A percentile compares a stretch with the other conserved stretches of the same genome.
Conservation (phyloP, 2,888 invertebrate genomes). For the Pyralis farinalis region DNA sequence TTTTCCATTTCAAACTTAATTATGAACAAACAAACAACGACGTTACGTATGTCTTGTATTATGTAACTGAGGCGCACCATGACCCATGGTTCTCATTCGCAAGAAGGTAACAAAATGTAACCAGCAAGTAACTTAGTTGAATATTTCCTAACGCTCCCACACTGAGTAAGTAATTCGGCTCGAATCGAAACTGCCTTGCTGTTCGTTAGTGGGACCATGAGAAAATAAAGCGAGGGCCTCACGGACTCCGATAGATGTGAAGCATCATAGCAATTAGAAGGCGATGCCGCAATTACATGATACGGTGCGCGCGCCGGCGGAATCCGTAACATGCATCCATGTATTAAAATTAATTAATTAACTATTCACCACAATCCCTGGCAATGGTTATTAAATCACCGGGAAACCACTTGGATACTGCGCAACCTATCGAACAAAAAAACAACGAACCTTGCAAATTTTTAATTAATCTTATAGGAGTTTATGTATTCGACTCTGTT, state of each 20-base stretch:
- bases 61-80: too few relatives aligned
- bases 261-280: constrained; percentile 41
- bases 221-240: constrained; percentile 33
- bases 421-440: too few relatives aligned
- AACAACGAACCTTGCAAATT: too few relatives aligned
- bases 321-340: not conserved
- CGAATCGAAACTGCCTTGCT: constrained; percentile 21
- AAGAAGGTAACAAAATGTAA: constrained; percentile 14
- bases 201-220: constrained; percentile 31
- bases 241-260: constrained; percentile 40
- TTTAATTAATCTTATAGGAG: too few relatives aligned
- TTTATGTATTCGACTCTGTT: too few relatives aligned
- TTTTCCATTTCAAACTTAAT: too few relatives aligned
- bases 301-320: constrained; percentile 28
- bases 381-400: too few relatives aligned
- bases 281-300: constrained; percentile 46
- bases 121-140: constrained; percentile 20
- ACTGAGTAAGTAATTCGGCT: constrained; percentile 20
- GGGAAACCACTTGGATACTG: too few relatives aligned
- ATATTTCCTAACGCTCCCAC: constrained; percentile 36
- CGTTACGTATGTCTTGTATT: too few relatives aligned
- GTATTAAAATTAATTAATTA: not conserved
- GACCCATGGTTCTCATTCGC: constrained; percentile 2
- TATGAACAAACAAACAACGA: too few relatives aligned
- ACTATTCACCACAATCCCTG: too few relatives aligned